phyloP scores from a whole-genome alignment of 2,888 invertebrate genomes.

The Acronicta psi region DNA sequence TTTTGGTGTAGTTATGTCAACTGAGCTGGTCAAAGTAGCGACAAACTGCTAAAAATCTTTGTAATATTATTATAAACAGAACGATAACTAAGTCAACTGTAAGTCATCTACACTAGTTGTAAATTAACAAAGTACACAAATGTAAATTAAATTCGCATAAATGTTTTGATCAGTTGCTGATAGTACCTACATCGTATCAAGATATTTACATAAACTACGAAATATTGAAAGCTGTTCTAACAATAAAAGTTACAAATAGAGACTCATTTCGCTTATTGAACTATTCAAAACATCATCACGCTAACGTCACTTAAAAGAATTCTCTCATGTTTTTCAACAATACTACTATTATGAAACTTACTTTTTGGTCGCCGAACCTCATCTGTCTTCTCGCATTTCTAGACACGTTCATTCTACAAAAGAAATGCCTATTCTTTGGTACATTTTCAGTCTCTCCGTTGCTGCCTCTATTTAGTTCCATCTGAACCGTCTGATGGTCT shows the following conservation, averaged over 20 bases:
- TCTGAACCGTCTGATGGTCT: slow-evolving; percentile 98
- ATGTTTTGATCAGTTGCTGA: too few relatives aligned
- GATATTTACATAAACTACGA: too few relatives aligned
- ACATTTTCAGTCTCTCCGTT: slow-evolving; percentile 87
- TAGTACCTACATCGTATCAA: too few relatives aligned
- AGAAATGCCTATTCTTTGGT: slow-evolving; percentile 93
- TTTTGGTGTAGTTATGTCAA: background rate
- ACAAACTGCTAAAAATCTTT: background rate
- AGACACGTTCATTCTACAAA: slow-evolving; percentile 99
- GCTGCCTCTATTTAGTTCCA: slow-evolving; percentile 93
- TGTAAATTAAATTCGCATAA: background rate
- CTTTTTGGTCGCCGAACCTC: slow-evolving; percentile 99
- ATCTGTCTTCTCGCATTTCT: slow-evolving; percentile 98
- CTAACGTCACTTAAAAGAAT: too few relatives aligned
- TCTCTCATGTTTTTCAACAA: background rate
- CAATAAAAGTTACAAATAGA: too few relatives aligned
- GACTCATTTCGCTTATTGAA: too few relatives aligned
- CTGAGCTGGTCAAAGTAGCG: background rate
- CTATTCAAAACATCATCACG: too few relatives aligned
- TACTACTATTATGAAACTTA: slow-evolving; percentile 75
- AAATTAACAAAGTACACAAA: slow-evolving; percentile 33
- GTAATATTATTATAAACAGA: background rate
- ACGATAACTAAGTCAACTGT: too few relatives aligned
- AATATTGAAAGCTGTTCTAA: too few relatives aligned
- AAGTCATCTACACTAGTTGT: slow-evolving; percentile 1